These are phyloP conservation scores for Microctonus aethiopoides DNA, from an alignment of 2,888 invertebrate genomes.

Conservation along the genomic window DNA sequence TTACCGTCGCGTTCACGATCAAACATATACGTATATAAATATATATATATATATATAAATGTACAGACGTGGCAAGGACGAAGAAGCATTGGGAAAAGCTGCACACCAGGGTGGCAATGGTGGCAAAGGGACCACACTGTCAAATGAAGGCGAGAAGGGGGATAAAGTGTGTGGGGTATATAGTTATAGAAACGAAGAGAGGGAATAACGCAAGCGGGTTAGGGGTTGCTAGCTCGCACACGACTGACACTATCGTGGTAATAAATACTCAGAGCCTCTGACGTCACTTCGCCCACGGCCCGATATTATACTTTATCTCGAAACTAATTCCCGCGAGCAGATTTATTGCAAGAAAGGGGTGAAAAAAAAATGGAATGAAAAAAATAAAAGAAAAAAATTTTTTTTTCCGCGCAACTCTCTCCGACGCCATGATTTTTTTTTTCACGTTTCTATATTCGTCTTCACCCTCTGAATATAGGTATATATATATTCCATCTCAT, in stretches of 20 bases:
- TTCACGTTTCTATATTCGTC: background rate
- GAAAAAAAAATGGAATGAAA: slow-evolving; percentile 51
- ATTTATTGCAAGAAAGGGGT: slow-evolving; percentile 67
- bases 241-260: slow-evolving; percentile 66
- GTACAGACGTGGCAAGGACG: slow-evolving; percentile 25
- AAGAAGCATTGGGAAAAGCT: slow-evolving; percentile 20
- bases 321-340: slow-evolving; percentile 67
- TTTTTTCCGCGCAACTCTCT: slow-evolving; percentile 25
- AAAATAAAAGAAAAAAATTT: slow-evolving; percentile 2
- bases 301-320: slow-evolving; percentile 68
- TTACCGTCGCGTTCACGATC: slow-evolving; percentile 18
- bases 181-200: too few species aligned
- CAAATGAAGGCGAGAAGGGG: background rate
- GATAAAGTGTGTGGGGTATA: slow-evolving; percentile 26
- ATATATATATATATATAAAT: slow-evolving; percentile 27
- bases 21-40: too few species aligned
- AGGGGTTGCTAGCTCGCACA: slow-evolving; percentile 53
- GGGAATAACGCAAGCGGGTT: background rate
- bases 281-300: slow-evolving; percentile 65
- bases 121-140: background rate
- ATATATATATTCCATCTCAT: slow-evolving; percentile 2
- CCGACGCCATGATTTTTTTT: slow-evolving; percentile 12
- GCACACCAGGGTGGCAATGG: background rate
- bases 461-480: background rate
- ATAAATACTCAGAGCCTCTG: slow-evolving; percentile 66